Evolutionary conservation across 2,113 vertebrate species (phyloP).

Genomic region (Scortum barcoo): DNA sequence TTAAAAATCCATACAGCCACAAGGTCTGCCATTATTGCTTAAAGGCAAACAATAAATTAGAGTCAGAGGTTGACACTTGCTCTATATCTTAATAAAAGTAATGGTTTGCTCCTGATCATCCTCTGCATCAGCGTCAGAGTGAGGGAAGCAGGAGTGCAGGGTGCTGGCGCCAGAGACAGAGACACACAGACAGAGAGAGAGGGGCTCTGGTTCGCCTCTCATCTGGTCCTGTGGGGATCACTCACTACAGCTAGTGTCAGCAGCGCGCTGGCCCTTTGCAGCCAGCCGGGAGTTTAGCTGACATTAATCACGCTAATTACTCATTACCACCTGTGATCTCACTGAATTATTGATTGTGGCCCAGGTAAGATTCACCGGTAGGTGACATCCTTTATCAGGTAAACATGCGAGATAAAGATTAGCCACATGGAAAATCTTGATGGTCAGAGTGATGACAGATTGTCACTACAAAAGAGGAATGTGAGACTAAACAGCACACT

Average conservation of each 20-base stretch:
- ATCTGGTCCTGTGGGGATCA: constrained; percentile 35
- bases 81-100: constrained; percentile 62
- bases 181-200: constrained; percentile 46
- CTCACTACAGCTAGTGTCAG: constrained; percentile 48
- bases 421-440: constrained; percentile 30
- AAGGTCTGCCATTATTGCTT: constrained; percentile 46
- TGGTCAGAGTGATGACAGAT: constrained; percentile 18
- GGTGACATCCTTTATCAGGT: constrained; percentile 42
- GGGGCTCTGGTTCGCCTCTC: constrained; percentile 57
- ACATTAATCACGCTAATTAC: constrained; percentile 67
- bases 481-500: constrained; percentile 37
- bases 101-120: constrained; percentile 58
- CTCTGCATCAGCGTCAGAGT: constrained; percentile 71
- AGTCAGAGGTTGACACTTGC: constrained; percentile 42
- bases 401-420: constrained; percentile 46
- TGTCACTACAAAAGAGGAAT: constrained; percentile 46
- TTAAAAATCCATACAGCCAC: constrained; percentile 55
- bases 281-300: constrained; percentile 7
- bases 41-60: constrained; percentile 58
- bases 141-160: constrained; percentile 48
- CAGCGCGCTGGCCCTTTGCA: constrained; percentile 33
- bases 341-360: constrained; percentile 55
- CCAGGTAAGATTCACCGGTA: constrained; percentile 44
- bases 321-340: constrained; percentile 60
- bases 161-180: constrained; percentile 71